These are phyloP conservation scores for Platalea minor DNA, from an alignment of 2,797 vertebrate species.

Conservation along the genomic window DNA sequence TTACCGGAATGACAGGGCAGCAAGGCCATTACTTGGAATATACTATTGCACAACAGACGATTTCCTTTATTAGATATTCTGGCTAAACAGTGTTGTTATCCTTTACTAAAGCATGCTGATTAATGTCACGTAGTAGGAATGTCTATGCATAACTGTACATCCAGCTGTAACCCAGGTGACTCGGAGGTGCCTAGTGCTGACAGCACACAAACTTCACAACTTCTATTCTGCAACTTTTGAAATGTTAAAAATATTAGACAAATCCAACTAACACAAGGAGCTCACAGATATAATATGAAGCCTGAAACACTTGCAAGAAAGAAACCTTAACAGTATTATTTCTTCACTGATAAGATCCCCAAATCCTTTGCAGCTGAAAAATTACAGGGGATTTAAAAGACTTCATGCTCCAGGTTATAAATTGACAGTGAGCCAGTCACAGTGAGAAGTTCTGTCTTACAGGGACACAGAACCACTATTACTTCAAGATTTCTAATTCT, in stretches of 20 bases:
- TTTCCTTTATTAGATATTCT: background rate
- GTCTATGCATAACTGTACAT: background rate
- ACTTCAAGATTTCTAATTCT: slow-evolving; percentile 35
- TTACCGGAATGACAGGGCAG: background rate
- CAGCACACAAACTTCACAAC: background rate
- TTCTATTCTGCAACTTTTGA: background rate
- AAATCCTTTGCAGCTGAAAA: slow-evolving; percentile 55
- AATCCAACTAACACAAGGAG: background rate
- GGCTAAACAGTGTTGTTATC: background rate
- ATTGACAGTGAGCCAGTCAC: slow-evolving; percentile 45
- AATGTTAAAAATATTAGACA: background rate
- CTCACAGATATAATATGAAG: background rate
- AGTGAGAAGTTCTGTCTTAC: slow-evolving; percentile 25
- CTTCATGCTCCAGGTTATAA: slow-evolving; percentile 35
- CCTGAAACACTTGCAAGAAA: background rate
- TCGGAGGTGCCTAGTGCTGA: background rate
- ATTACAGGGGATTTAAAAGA: slow-evolving; percentile 57
- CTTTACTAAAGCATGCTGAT: background rate
- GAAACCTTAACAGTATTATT: slow-evolving; percentile 39
- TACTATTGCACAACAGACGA: background rate
- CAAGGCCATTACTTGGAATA: background rate
- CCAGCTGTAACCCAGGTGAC: background rate
- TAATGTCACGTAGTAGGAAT: background rate
- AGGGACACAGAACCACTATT: slow-evolving; percentile 5
- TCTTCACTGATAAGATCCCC: slow-evolving; percentile 38